Evolutionary conservation across 2,113 vertebrate genomes (phyloP).

Genomic region (Cryptomyrus ogoouensis): DNA sequence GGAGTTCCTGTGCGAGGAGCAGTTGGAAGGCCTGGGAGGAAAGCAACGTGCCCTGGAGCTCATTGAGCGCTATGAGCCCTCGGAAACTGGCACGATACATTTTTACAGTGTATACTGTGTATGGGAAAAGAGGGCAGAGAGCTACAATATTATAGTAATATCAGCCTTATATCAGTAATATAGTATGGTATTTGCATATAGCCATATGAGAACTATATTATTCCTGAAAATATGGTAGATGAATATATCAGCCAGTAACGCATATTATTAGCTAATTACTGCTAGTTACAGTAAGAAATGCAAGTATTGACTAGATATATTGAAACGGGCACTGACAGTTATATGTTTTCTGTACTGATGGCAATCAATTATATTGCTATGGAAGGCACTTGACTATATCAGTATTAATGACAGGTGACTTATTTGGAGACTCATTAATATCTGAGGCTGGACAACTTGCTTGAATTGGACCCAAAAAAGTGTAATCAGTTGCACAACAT

Average conservation of each 20-base stretch:
- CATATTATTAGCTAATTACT: neutral
- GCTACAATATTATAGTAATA: neutral
- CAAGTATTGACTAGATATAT: neutral
- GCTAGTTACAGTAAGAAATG: neutral
- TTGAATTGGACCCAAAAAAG: neutral
- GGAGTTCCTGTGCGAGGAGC: conserved; percentile 74
- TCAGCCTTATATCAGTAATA: no score
- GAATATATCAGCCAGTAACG: neutral
- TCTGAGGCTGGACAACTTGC: neutral
- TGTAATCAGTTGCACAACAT: neutral
- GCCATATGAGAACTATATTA: neutral
- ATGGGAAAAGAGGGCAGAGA: neutral
- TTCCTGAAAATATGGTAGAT: neutral
- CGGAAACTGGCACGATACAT: conserved; percentile 66
- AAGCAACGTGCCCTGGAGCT: conserved; percentile 70
- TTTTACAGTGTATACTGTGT: neutral
- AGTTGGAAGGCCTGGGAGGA: conserved; percentile 64
- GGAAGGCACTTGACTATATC: neutral
- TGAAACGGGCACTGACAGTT: neutral
- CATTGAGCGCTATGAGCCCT: conserved; percentile 76
- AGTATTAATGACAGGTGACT: neutral
- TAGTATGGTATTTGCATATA: neutral
- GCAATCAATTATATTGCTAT: neutral
- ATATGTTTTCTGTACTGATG: neutral
- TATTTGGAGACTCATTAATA: neutral